Evolutionary conservation across 2,888 invertebrate species (phyloP).

Genomic region (Campopleginae sp.): DNA sequence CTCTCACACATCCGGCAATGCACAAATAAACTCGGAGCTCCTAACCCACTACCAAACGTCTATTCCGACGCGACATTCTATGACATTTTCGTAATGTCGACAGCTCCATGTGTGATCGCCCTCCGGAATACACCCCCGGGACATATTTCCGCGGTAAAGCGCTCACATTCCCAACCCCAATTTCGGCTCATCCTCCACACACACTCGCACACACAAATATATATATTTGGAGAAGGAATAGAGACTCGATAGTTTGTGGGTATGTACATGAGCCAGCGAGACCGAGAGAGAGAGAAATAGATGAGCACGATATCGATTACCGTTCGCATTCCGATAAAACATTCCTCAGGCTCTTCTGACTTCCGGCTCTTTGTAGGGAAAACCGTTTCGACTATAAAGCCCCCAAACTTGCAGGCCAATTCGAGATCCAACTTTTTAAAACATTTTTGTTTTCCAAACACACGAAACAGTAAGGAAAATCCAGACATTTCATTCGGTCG

Average conservation of each 20-base stretch:
- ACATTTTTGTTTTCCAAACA: background rate
- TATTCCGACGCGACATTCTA: conserved; percentile 78
- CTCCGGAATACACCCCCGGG: conserved; percentile 58
- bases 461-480: background rate
- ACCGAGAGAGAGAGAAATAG: conserved; percentile 34
- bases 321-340: conserved; percentile 81
- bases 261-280: conserved; percentile 27
- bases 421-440: background rate
- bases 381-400: background rate
- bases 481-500: background rate
- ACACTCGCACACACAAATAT: conserved; percentile 25
- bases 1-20: background rate
- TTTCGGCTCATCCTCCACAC: conserved; percentile 59
- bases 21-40: background rate
- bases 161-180: conserved; percentile 70
- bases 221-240: background rate
- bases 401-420: conserved; percentile 5
- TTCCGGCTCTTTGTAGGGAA: conserved; percentile 53
- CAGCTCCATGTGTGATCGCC: conserved; percentile 72
- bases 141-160: conserved; percentile 67
- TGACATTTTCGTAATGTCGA: conserved; percentile 83
- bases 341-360: conserved; percentile 46
- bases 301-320: conserved; percentile 80
- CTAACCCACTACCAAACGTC: background rate
- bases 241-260: background rate